A percentile compares a stretch with the other conserved stretches of the same genome.
Conservation (phyloP, 2,888 invertebrate genomes). For the Unio pictorum region DNA sequence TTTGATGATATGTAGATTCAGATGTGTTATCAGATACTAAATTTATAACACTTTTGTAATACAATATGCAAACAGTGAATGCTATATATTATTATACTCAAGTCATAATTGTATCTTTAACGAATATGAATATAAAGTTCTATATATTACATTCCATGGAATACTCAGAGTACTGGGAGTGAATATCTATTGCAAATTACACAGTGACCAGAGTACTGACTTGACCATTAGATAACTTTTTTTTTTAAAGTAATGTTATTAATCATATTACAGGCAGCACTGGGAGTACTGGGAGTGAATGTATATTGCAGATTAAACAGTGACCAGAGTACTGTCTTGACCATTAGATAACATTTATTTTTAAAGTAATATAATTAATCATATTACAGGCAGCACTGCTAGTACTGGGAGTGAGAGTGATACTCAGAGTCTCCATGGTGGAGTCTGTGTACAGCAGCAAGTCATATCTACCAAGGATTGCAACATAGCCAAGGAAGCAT, state of each 20-base stretch:
- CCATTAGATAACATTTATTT: conserved; percentile 2
- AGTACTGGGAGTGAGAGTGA: conserved; percentile 72
- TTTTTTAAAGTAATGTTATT: not conserved
- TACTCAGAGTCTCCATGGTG: conserved; percentile 68
- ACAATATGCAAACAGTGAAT: too few relatives aligned
- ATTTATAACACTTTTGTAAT: too few relatives aligned
- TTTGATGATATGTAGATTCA: too few relatives aligned
- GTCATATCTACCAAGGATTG: conserved; percentile 69
- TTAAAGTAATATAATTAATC: not conserved
- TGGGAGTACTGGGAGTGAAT: conserved; percentile 61
- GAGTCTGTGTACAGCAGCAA: conserved; percentile 70
- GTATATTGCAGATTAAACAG: not conserved
- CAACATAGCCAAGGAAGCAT: conserved; percentile 71
- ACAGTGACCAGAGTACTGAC: not conserved
- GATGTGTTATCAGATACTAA: too few relatives aligned
- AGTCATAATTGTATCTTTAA: not conserved
- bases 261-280: conserved; percentile 65
- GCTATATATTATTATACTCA: too few relatives aligned
- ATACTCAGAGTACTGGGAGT: not conserved
- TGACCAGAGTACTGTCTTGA: not conserved
- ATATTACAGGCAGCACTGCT: conserved; percentile 68
- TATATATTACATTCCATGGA: not conserved
- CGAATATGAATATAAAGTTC: not conserved
- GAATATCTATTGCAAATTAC: not conserved
- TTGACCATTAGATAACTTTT: conserved; percentile 2